These are phyloP conservation scores for Aspidiotus rigidus DNA, from an alignment of 2,888 invertebrate genomes.

Conservation along the genomic window DNA sequence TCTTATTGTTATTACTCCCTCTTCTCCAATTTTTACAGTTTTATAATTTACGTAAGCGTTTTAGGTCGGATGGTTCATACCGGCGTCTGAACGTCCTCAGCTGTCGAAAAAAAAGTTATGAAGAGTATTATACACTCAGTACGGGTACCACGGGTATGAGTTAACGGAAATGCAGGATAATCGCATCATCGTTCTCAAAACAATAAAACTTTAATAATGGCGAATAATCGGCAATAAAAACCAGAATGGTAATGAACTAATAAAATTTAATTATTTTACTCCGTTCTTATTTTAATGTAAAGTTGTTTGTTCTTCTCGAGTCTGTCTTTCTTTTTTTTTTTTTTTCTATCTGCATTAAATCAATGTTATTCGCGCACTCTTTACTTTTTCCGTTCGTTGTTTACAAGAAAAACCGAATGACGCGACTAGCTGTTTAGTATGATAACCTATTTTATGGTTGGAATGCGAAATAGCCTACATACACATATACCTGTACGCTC, in stretches of 20 bases:
- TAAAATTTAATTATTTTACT: constrained; percentile 30
- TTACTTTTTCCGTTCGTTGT: too few species aligned
- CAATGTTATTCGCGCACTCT: too few species aligned
- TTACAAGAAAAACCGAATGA: too few species aligned
- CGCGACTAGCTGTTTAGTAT: too few species aligned
- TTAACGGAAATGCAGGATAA: constrained; percentile 27
- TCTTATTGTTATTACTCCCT: too few species aligned
- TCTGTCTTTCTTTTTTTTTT: constrained; percentile 6
- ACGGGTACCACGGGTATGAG: neutral
- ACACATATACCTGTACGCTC: too few species aligned
- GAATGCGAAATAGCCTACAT: too few species aligned
- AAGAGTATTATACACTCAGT: neutral
- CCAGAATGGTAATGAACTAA: constrained; percentile 30
- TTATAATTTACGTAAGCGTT: neutral
- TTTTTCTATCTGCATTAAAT: neutral
- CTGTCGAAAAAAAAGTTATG: neutral
- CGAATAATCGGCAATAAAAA: constrained; percentile 28
- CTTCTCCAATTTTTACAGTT: too few species aligned
- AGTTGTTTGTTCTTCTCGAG: constrained; percentile 10
- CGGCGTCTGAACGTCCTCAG: neutral
- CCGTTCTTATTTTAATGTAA: constrained; percentile 28
- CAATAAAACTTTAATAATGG: constrained; percentile 32
- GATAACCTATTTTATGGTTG: too few species aligned
- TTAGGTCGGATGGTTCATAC: neutral
- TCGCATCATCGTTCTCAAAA: constrained; percentile 29